Base-by-base conservation (phyloP, 2,113 vertebrate species). In the Stegastes partitus region DNA sequence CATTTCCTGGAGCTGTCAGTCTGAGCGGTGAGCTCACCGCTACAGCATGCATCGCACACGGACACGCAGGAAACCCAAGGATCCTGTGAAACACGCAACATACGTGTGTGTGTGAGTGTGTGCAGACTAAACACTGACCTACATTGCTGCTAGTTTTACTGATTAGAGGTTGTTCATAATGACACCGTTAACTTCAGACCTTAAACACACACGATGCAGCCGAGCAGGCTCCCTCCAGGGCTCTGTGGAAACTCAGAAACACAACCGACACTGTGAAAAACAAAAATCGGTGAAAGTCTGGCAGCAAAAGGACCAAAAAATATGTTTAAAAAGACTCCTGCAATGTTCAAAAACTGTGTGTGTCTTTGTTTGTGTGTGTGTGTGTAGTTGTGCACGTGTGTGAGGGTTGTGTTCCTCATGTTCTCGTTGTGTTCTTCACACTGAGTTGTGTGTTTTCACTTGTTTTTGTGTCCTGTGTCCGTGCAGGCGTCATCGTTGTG, bases 1-100 rank as follows among this genome's bases (percentile, higher is more conserved):
- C 89, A 93, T 92, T 93, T 91, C 89, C 92, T 93, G 92, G 44
- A 88, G 81, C 90, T 88, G 87, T 90, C 90, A 92, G 79, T 92
- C 86, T 57, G 63, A 47, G 53, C 56, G 31, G 67, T 93, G 92
- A 93, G 80, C 88, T 93, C 90, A 93, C 83, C 57, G 11, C 45
- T 4, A 23, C 89, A 82, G 69, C 75, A 62, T 74, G 81, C 70
- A 89, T 83, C 81, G 86, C 81, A 82, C 81, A 72, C 75, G 54
- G 19, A 61, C 80, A 56, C 71, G 71, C 63, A 75, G n/a, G n/a
- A n/a, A n/a, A n/a, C 79, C 37, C 63, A 87, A 90, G 80, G 74
- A 87, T 68, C 81, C 86, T 89, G 90, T 77, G 86, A 87, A 87
- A 81, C 59, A 71, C 58, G 87, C 81, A 82, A 73, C 75, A 58